Evolutionary conservation across 1,140 invertebrate species (phyloP), one percentile per base, ranked within the genome.

Genomic region (Adelges cooleyi): DNA sequence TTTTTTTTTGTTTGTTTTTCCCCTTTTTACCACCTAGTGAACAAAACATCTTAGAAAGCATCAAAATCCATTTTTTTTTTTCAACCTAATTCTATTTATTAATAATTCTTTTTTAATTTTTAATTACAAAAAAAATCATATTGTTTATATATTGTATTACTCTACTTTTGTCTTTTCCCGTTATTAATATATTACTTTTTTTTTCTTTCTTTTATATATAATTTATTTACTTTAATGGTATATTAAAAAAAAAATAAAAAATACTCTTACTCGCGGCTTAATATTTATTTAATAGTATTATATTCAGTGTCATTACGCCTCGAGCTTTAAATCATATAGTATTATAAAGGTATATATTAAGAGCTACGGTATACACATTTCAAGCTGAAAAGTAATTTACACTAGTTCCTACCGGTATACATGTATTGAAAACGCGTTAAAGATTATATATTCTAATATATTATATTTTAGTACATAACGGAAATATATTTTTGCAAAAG

Each of bases 381-480:
- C 15, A 46, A 17, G 54, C 23, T 25, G n/a, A 44, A 56, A 59
- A n/a, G 25, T 44, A 17, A 44, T 59, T 44, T 44, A 27, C 17
- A 13, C 40, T 59, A 44, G 54, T 59, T 59, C 54, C 38, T 59
- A 59, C 15, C 33, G 25, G 36, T 56, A 56, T 23, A 38, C 33
- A 53, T 18, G 9, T 8, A 22, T 23, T 27, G 6, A 29, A 51
- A 13, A 18, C 8, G 4, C 11, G 25, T 25, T 56, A 44, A 4
- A 42, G 22, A 38, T 53, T 54, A 33, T 52, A 51, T 54, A 40
- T 54, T 38, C 38, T n/a, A 27, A 5, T 23, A 54, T 36, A 40
- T 40, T 27, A 56, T 44, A 56, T 18, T 27, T 44, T n/a, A 40
- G 18, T 44, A 44, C 11, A n/a, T 23, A 25, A 22, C 3, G 1